A percentile compares a stretch with the other conserved stretches of the same genome.
These are phyloP conservation scores for Hydra vulgaris DNA, from an alignment of 30 jellyfish, hydroid and myxozoan species.

Conservation along the genomic window DNA sequence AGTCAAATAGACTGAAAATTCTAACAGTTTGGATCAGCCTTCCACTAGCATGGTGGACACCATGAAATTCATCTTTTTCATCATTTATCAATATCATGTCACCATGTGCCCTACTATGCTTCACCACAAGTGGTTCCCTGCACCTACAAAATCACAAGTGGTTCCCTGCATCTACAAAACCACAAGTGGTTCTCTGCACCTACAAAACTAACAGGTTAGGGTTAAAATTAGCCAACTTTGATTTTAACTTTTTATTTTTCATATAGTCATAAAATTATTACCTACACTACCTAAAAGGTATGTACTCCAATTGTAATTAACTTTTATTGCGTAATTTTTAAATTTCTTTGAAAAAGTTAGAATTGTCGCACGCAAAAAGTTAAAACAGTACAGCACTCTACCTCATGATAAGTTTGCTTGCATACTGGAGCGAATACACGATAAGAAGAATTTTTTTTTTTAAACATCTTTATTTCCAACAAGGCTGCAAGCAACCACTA, in stretches of 20 bases:
- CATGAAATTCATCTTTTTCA: not conserved
- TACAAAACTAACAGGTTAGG: not conserved
- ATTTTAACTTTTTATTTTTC: not conserved
- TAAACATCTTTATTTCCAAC: too few species aligned
- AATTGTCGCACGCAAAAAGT: not conserved
- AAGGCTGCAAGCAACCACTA: too few species aligned
- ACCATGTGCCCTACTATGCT: not conserved
- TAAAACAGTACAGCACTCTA: not conserved
- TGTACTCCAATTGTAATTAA: not conserved
- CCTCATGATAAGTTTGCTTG: not conserved
- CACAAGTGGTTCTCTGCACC: not conserved
- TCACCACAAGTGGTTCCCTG: not conserved
- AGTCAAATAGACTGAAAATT: not conserved
- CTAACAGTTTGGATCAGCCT: not conserved
- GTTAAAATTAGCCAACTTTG: not conserved
- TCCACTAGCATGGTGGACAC: not conserved
- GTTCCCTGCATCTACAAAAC: not conserved
- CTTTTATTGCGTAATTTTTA: not conserved
- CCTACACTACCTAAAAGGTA: not conserved
- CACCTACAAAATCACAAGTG: not conserved
- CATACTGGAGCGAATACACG: not conserved
- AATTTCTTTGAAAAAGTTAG: not conserved
- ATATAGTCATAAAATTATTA: not conserved
- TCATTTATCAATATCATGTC: not conserved
- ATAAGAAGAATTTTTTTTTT: not conserved